A percentile compares a stretch with the other conserved stretches of the same genome.
phyloP scores from a whole-genome alignment of 2,113 vertebrate genomes.

The Zapus hudsonius region DNA sequence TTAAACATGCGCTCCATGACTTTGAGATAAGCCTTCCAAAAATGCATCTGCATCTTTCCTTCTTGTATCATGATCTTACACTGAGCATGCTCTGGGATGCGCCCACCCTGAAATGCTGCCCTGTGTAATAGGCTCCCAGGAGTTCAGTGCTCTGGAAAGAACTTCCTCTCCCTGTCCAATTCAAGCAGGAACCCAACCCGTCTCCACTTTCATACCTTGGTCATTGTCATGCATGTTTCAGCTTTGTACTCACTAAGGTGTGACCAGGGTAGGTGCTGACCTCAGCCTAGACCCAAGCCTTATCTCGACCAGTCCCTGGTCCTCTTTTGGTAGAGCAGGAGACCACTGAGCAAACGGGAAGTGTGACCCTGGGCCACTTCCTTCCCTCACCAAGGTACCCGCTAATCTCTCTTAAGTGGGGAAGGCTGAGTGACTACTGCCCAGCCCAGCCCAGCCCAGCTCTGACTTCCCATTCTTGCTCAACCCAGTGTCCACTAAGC shows the following conservation, averaged over 20 bases:
- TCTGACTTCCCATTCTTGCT: rapidly evolving
- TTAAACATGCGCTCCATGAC: neutral
- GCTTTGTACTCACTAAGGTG: neutral
- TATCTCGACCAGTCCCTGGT: neutral
- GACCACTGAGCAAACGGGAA: neutral
- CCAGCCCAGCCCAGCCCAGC: neutral
- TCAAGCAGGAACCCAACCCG: neutral
- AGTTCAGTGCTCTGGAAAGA: too few species aligned
- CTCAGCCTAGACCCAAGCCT: neutral
- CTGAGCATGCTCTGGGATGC: neutral
- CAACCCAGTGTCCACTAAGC: neutral
- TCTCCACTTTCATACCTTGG: neutral
- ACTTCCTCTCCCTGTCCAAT: neutral
- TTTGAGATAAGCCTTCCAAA: too few species aligned
- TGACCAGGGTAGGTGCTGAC: neutral
- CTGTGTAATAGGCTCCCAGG: neutral
- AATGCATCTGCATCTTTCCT: neutral
- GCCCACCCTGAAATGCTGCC: too few species aligned
- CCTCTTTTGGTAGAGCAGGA: neutral
- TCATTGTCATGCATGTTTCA: neutral
- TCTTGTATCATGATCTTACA: neutral
- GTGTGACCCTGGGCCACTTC: too few species aligned
- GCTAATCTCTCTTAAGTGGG: neutral
- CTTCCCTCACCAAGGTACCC: neutral
- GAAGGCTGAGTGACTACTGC: rapidly evolving